These are phyloP conservation scores for Psittacus erithacus DNA, from an alignment of 2,113 vertebrate genomes.

Conservation along the genomic window DNA sequence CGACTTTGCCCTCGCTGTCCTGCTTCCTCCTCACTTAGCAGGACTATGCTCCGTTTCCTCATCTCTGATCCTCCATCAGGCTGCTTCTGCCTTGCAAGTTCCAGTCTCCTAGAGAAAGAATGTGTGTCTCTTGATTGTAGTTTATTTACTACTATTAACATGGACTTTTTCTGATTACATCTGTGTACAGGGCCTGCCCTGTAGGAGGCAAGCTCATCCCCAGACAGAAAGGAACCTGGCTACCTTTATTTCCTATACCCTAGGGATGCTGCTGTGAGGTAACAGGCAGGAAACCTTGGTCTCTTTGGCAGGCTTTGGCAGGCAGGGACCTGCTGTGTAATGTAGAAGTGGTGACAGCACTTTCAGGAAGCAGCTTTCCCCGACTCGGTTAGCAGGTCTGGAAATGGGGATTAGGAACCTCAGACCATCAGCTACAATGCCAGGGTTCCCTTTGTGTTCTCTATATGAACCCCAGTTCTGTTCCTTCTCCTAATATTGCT, in stretches of 20 bases:
- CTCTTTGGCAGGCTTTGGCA: constrained; percentile 6
- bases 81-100: background rate
- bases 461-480: background rate
- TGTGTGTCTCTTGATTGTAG: background rate
- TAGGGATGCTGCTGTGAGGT: background rate
- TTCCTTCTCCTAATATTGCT: background rate
- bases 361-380: background rate
- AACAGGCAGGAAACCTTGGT: background rate
- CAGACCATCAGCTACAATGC: background rate
- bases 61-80: background rate
- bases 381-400: background rate
- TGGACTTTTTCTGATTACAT: background rate
- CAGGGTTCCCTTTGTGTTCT: background rate
- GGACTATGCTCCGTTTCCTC: background rate
- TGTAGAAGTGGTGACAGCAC: fast-evolving
- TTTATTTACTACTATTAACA: background rate
- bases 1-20: fast-evolving
- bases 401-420: background rate
- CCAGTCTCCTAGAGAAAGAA: background rate
- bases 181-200: background rate
- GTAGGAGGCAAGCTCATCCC: background rate
- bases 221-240: background rate
- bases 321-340: background rate
- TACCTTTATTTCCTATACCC: background rate
- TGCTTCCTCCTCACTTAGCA: background rate